Evolutionary conservation across 2,797 vertebrate species (phyloP).

Genomic region (Rhynchotus rufescens): DNA sequence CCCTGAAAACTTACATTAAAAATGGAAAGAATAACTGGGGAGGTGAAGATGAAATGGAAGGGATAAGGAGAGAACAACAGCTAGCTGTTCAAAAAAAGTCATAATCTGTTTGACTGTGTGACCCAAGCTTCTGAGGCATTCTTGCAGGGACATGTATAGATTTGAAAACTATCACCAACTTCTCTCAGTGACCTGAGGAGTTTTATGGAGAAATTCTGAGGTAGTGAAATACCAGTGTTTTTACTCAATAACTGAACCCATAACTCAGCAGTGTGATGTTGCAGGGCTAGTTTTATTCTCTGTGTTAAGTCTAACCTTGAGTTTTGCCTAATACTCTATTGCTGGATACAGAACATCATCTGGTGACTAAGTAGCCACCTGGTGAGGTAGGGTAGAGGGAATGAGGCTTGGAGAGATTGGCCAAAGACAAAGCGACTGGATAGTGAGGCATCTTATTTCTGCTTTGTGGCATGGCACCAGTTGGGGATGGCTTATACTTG

Average conservation of each 20-base stretch:
- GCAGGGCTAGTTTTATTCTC: background rate
- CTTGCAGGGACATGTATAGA: background rate
- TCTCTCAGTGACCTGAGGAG: background rate
- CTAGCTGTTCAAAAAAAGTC: background rate
- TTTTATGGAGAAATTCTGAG: background rate
- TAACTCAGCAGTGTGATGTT: background rate
- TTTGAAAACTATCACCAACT: background rate
- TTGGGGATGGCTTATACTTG: background rate
- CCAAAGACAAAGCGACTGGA: background rate
- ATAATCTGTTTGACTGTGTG: background rate
- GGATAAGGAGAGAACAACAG: background rate
- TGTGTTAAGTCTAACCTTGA: background rate
- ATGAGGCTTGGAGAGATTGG: background rate
- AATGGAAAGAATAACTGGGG: background rate
- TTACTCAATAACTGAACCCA: background rate
- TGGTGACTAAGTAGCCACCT: background rate
- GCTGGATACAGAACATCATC: background rate
- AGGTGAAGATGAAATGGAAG: background rate
- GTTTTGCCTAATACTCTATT: background rate
- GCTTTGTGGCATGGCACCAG: background rate
- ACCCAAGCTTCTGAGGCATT: background rate
- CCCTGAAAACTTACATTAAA: background rate
- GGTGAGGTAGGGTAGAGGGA: background rate
- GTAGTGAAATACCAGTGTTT: background rate
- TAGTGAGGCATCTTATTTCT: background rate